These are phyloP conservation scores for Listrodromus nycthemerus DNA, from an alignment of 2,888 invertebrate species.

Conservation along the genomic window DNA sequence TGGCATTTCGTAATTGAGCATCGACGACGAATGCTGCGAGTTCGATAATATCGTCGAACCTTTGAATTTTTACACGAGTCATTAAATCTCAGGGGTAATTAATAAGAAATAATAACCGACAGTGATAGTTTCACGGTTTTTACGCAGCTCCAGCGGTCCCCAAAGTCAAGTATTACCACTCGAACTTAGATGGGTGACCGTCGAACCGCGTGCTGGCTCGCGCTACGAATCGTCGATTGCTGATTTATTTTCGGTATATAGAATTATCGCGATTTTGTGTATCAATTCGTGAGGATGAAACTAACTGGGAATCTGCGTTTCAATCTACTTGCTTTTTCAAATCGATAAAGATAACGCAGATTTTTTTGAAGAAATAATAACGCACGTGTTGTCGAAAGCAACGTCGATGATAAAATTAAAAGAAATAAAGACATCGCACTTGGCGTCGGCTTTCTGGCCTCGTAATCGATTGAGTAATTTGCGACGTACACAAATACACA, in stretches of 20 bases:
- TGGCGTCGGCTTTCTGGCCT: background rate
- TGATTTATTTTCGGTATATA: no score
- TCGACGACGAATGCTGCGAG: slow-evolving; percentile 86
- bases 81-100: slow-evolving; percentile 77
- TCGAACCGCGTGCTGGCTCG: no score
- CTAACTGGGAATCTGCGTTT: slow-evolving; percentile 98
- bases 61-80: slow-evolving; percentile 90
- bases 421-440: background rate
- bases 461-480: slow-evolving; percentile 38
- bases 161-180: no score
- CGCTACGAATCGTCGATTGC: no score
- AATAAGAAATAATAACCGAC: no score
- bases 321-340: slow-evolving; percentile 92
- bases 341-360: no score
- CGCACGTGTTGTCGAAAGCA: slow-evolving; percentile 1
- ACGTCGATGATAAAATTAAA: background rate
- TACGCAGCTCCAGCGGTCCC: no score
- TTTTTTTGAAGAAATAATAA: background rate
- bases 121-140: no score
- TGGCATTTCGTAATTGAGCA: slow-evolving; percentile 89
- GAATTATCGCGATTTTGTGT: no score
- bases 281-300: no score
- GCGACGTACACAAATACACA: background rate
- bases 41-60: slow-evolving; percentile 87
- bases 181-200: no score